Base-by-base conservation (phyloP, 2,888 invertebrate species). In the Drosophila buzzatii region DNA sequence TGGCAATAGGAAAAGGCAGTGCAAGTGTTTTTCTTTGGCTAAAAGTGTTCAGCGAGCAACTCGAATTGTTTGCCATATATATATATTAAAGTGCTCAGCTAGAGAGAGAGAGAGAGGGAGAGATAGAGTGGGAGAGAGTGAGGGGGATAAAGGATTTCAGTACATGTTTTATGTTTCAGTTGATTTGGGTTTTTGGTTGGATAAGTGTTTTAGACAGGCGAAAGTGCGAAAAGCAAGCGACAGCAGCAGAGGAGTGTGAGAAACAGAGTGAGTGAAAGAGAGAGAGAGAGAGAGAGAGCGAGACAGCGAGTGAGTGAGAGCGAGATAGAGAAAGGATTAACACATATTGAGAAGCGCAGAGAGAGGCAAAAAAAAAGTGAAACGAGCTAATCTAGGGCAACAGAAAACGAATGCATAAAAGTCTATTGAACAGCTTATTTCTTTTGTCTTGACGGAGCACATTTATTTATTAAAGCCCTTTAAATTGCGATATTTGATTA, bases 31-130 rank as follows among this genome's bases (percentile, higher is more conserved):
- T 84, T 69, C 18, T 45, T 16, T 23, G 53, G 55, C 33, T 37
- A 18, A 70, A 84, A 87, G 72, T 81, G 87, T 87, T 87, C 60
- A 51, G 68, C 71, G 62, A 55, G 62, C 81, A 84, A 73, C 73
- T 63, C 71, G 76, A 85, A 87, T 76, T 70, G 59, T 63, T 16
- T 27, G 59, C 49, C 7, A 52, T 70, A 73, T 85, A 71, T 68
- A 27, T 85, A 71, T 68, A 73, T 84, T 87, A 66, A 78, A 84
- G 87, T 69, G 78, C 56, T 65, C 53, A 70, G 55, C 65, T 60
- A 27, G 44, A 61, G 47, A 59, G 33, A 37, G 53, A 6, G 12
- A 1, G 45, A 41, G 16, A 4, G 33, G 27, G 58, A 2, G 5
- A n/a, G n/a, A n/a, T n/a, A 23, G 27, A 10, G 23, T 10, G 27